Conservation (phyloP, 2,888 invertebrate genomes). For the Lomographa bimaculata region DNA sequence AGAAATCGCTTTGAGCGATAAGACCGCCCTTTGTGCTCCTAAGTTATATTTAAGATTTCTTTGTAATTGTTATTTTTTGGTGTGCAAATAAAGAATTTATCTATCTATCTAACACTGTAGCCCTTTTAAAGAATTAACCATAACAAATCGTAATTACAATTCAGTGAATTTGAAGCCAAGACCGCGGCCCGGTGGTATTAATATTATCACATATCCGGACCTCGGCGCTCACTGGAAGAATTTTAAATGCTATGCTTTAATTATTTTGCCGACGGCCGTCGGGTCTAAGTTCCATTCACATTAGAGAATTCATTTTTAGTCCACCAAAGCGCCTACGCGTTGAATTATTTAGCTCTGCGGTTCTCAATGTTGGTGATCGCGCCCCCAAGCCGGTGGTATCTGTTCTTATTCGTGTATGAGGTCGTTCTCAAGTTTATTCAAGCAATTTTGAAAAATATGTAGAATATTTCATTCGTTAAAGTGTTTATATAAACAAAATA, state of each 20-base stretch:
- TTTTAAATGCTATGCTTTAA: slow-evolving; percentile 82
- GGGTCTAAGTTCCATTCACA: slow-evolving; percentile 79
- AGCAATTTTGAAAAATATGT: too few relatives aligned
- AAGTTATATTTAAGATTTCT: too few relatives aligned
- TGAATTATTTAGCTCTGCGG: slow-evolving; percentile 31
- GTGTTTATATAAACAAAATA: too few relatives aligned
- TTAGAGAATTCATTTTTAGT: slow-evolving; percentile 79
- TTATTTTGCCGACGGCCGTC: slow-evolving; percentile 73
- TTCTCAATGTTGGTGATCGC: slow-evolving; percentile 14
- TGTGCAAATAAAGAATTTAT: too few relatives aligned
- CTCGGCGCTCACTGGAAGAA: slow-evolving; percentile 75
- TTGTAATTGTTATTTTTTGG: too few relatives aligned
- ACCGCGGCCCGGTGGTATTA: slow-evolving; percentile 64
- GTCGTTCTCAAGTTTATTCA: too few relatives aligned
- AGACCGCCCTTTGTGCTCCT: too few relatives aligned
- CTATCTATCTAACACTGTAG: too few relatives aligned
- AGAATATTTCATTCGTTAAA: too few relatives aligned
- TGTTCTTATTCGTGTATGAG: too few relatives aligned
- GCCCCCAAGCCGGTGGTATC: not conserved
- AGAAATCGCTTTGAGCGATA: too few relatives aligned
- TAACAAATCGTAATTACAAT: slow-evolving; percentile 34
- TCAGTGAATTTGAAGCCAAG: slow-evolving; percentile 33
- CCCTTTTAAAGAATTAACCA: slow-evolving; percentile 27
- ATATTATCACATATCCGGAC: slow-evolving; percentile 82
- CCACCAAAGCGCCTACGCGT: slow-evolving; percentile 33